A percentile compares a stretch with the other conserved stretches of the same genome.
Evolutionary conservation across 2,888 invertebrate genomes (phyloP).

Genomic region (Bhutanitis thaidina): DNA sequence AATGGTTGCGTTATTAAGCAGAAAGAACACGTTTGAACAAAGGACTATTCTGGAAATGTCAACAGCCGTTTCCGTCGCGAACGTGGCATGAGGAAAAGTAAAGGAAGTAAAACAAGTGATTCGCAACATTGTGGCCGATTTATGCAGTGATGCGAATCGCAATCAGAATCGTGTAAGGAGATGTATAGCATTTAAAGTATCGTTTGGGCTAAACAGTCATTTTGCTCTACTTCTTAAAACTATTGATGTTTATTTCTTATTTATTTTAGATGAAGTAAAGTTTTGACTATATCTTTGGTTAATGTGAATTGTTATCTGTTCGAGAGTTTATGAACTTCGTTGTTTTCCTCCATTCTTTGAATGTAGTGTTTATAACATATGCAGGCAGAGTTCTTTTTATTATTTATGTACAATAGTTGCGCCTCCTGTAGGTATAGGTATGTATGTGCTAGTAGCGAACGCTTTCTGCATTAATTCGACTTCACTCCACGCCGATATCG

Average conservation of each 20-base stretch:
- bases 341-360: too few relatives aligned
- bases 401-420: too few relatives aligned
- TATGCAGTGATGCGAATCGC: conserved; percentile 3
- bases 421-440: background rate
- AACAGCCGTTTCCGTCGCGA: conserved; percentile 55
- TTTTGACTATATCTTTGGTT: too few relatives aligned
- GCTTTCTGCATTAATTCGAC: background rate
- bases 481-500: conserved; percentile 39
- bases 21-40: conserved; percentile 48
- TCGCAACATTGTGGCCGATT: conserved; percentile 47
- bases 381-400: too few relatives aligned
- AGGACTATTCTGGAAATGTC: conserved; percentile 67
- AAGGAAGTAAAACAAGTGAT: conserved; percentile 53
- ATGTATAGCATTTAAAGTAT: too few relatives aligned
- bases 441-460: background rate
- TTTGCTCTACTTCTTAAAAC: too few relatives aligned
- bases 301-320: too few relatives aligned
- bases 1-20: conserved; percentile 34
- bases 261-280: too few relatives aligned
- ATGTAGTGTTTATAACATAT: too few relatives aligned
- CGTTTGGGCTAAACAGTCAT: too few relatives aligned
- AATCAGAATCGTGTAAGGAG: background rate
- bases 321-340: too few relatives aligned
- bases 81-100: conserved; percentile 54
- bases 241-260: too few relatives aligned